Conservation (phyloP, 2,888 invertebrate species). For the Lagria hirta region DNA sequence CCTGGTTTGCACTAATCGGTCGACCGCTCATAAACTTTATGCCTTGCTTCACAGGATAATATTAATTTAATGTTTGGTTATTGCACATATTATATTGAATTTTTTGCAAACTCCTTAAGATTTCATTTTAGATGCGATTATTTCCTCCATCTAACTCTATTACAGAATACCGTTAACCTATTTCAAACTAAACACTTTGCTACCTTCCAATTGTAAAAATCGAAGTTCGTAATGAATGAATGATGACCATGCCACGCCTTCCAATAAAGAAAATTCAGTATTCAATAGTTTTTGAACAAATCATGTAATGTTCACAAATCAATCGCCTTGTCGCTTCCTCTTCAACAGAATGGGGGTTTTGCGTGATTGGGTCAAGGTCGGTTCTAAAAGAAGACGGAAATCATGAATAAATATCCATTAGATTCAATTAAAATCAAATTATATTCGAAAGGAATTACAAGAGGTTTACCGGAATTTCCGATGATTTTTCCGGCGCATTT, state of each 20-base stretch:
- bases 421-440: constrained; percentile 29
- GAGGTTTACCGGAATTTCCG: constrained; percentile 17
- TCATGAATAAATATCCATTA: constrained; percentile 34
- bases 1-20: constrained; percentile 19
- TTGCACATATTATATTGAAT: constrained; percentile 14
- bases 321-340: constrained; percentile 13
- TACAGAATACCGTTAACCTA: constrained; percentile 12
- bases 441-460: constrained; percentile 20
- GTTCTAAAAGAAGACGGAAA: constrained; percentile 28
- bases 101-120: constrained; percentile 16
- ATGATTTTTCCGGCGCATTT: constrained; percentile 20
- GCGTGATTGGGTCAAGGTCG: constrained; percentile 30
- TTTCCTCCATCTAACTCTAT: constrained; percentile 8
- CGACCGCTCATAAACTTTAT: constrained; percentile 7
- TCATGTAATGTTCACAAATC: constrained; percentile 17
- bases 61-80: constrained; percentile 18
- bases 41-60: constrained; percentile 11
- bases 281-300: constrained; percentile 7
- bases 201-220: constrained; percentile 2
- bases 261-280: constrained; percentile 8
- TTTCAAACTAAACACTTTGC: too few species aligned
- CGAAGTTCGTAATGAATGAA: constrained; percentile 7
- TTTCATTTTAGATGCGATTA: constrained; percentile 20
- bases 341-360: constrained; percentile 12
- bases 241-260: constrained; percentile 2